These are phyloP conservation scores for Pachypsylla venusta DNA, from an alignment of 1,140 invertebrate species.

Conservation along the genomic window DNA sequence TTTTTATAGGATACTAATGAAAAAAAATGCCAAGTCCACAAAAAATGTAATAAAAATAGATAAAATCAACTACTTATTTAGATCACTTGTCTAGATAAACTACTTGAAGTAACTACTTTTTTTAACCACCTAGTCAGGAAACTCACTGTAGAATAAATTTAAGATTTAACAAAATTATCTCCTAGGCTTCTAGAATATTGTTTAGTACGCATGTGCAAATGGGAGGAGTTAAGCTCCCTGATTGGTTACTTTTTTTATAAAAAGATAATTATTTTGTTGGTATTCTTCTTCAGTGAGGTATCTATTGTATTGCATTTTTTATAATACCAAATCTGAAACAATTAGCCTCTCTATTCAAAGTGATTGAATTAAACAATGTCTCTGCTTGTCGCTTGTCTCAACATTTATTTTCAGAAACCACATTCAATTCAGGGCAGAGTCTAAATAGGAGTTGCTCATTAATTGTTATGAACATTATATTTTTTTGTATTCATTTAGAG, in stretches of 20 bases:
- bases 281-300: neutral
- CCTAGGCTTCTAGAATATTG: slow-evolving; percentile 2
- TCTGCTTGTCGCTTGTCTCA: no score
- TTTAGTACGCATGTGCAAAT: neutral
- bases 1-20: no score
- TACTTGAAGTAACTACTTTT: slow-evolving; percentile 6
- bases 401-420: no score
- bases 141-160: slow-evolving; percentile 5
- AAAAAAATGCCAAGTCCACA: neutral
- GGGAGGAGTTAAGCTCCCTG: neutral
- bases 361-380: no score
- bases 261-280: slow-evolving; percentile 1
- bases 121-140: neutral
- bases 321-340: no score
- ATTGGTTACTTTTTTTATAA: neutral
- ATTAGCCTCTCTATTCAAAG: no score
- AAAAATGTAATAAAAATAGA: neutral
- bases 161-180: neutral
- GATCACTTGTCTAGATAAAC: slow-evolving; percentile 8
- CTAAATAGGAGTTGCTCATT: no score
- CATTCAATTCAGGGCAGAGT: no score
- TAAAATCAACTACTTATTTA: neutral
- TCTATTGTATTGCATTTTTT: no score
- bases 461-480: no score
- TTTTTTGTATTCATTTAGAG: no score